Base-by-base conservation (phyloP, 2,113 vertebrate species). In the Eudyptes chrysolophus region DNA sequence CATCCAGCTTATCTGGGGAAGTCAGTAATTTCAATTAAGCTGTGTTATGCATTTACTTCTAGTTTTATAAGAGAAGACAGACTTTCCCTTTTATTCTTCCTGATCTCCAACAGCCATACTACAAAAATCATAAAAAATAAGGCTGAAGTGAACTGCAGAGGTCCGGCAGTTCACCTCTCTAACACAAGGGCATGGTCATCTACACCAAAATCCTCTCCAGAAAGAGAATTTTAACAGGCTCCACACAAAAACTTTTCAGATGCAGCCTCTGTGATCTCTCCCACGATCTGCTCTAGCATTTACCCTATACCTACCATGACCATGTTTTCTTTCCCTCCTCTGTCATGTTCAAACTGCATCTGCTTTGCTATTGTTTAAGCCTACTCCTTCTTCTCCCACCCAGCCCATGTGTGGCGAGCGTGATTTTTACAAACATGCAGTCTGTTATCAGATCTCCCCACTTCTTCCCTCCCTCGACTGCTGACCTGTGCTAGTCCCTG, bases 21-120 rank as follows among this genome's bases (percentile, higher is more conserved):
- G 93, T 60, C 87, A 94, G 84, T 77, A 82, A 92, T 92, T 95
- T 82, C 89, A 78, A 68, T 89, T 91, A 95, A 92, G 62, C 40
- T 76, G 42, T 19, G 36, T 61, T 76, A 82, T 46, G 61, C 81
- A 69, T 89, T 95, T 91, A 71, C 52, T 96, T 89, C 58, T 29
- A 36, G 36, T 60, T 94, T 80, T 36, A 19, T 76, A 91, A 85
- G 48, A 49, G 61, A 81, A 94, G 84, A 82, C 20, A 92, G 76
- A 84, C 36, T 81, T 81, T 40, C 48, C 36, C 19, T 72, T 92
- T 89, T 46, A 68, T 84, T 71, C 87, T 77, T 89, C 44, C 27
- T 49, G 65, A 61, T 65, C 66, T 77, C 65, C 61, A 57, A 42
- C 57, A 87, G n/a, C 70, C 62, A 20, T 7, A 42, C 9, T 10